Evolutionary conservation across 2,888 invertebrate species (phyloP), one percentile per base, ranked within the genome.

Genomic region (Sesia bembeciformis): DNA sequence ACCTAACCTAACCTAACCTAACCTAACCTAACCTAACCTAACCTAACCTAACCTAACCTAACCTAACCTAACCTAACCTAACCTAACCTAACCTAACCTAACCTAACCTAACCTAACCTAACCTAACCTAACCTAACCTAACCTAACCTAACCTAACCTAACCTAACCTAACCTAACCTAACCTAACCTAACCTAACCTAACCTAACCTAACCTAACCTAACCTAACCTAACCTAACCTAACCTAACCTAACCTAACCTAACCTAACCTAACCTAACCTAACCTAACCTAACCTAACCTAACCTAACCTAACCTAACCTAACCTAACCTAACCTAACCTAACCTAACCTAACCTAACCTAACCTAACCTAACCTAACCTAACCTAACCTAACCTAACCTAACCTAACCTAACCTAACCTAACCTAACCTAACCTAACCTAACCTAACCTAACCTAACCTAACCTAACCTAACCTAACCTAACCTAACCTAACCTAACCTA

Each of bases 401-500:
- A 53, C 60, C 62, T 50, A 62, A 53, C 65, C 55, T 52, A 63
- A 53, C 63, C 57, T 52, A 61, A 53, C 60, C 63, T 52, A 64
- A 54, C 60, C 58, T 54, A 65, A 54, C 58, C 58, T 55, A 64
- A 56, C 65, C 58, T 53, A 64, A 54, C 58, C 59, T 49, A 57
- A 51, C 50, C 50, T 50, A 50, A 50, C 50, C 50, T 50, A 42
- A 42, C 42, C 42, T 42, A 42, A 42, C 42, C 42, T 52, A 52
- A 52, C 60, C 59, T 54, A 59, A 56, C 57, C 59, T 54, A 61
- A 51, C 55, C 49, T 50, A 61, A 38, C 56, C 52, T 51, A 61
- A 39, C 51, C 52, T 43, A 51, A 52, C 52, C 46, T 46, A 58
- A 50, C 54, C 58, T 39, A 59, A 53, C 57, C 53, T 49, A 66